Percentiles rank a stretch among this genome's conserved stretches.
Evolutionary conservation across 1,140 invertebrate species (phyloP).

Genomic region (Magallana gigas): DNA sequence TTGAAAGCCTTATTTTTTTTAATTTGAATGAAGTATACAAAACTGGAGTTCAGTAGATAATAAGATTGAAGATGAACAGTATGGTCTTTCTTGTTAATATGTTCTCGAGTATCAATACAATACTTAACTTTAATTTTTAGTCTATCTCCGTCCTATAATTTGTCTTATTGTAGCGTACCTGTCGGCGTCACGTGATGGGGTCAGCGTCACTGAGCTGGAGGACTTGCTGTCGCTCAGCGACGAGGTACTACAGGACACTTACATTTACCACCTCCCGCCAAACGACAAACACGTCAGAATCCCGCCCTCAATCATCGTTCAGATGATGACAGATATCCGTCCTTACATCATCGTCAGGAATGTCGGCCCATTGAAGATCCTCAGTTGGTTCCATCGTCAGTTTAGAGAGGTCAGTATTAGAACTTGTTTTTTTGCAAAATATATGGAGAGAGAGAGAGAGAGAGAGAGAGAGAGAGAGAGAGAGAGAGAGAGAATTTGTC

Average conservation of each 20-base stretch:
- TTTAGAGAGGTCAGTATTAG: slow-evolving; percentile 86
- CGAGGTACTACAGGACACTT: slow-evolving; percentile 74
- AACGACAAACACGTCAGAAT: slow-evolving; percentile 70
- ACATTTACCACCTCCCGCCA: slow-evolving; percentile 74
- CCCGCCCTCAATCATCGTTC: slow-evolving; percentile 83
- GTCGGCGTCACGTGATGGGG: slow-evolving; percentile 67
- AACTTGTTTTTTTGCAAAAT: background rate
- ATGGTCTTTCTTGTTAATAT: too few relatives aligned
- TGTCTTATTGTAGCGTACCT: slow-evolving; percentile 82
- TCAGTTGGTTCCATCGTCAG: slow-evolving; percentile 91
- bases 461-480: too few relatives aligned
- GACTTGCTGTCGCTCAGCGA: slow-evolving; percentile 76
- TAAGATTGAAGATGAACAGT: too few relatives aligned
- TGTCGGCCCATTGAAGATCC: slow-evolving; percentile 82
- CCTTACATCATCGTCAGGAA: slow-evolving; percentile 85
- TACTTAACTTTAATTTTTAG: too few relatives aligned
- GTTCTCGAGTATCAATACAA: too few relatives aligned
- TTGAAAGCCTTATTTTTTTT: too few relatives aligned
- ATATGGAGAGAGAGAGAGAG: background rate
- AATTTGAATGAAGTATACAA: too few relatives aligned
- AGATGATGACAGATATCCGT: slow-evolving; percentile 83
- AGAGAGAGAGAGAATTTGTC: too few relatives aligned
- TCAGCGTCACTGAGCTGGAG: slow-evolving; percentile 74
- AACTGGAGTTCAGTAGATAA: too few relatives aligned
- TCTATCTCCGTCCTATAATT: too few relatives aligned